phyloP scores from a whole-genome alignment of 1,140 invertebrate species.

The Brachionus rubens region DNA sequence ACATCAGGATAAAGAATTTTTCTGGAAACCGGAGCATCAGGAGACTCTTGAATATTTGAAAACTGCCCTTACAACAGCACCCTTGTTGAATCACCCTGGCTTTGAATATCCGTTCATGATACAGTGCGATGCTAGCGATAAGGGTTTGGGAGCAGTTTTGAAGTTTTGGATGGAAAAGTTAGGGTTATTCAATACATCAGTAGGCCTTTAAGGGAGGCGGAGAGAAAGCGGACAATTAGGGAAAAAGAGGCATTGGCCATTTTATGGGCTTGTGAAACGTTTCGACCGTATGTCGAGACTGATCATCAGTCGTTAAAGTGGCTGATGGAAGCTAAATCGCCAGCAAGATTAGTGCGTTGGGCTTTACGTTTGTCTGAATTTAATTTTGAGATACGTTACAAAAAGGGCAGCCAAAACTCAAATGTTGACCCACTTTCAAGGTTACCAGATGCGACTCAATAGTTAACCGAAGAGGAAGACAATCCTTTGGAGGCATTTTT shows the following conservation, averaged over 20 bases:
- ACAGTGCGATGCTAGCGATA: slow-evolving; percentile 52
- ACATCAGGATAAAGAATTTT: not conserved
- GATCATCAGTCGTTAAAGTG: slow-evolving; percentile 6
- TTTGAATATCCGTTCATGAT: slow-evolving; percentile 48
- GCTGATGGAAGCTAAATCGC: not conserved
- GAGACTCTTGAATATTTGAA: not conserved
- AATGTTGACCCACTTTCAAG: not conserved
- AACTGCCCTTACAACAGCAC: not conserved
- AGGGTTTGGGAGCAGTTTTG: slow-evolving; percentile 61
- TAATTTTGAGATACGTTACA: slow-evolving; percentile 10
- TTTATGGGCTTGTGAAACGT: not conserved
- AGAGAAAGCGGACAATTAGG: slow-evolving; percentile 51
- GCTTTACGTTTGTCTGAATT: not conserved
- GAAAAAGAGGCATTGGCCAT: slow-evolving; percentile 51
- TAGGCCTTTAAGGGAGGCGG: slow-evolving; percentile 30
- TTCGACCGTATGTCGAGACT: slow-evolving; percentile 1
- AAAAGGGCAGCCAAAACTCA: not conserved
- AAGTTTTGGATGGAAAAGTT: slow-evolving; percentile 52
- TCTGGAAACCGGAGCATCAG: not conserved
- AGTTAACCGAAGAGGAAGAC: not conserved
- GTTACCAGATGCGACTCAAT: not conserved
- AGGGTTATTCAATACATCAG: slow-evolving; percentile 59
- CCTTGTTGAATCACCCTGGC: not conserved
- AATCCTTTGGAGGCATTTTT: not conserved
- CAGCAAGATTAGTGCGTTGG: not conserved